Conservation (phyloP, 2,797 vertebrate genomes). For the Coracias cyanogaster region DNA sequence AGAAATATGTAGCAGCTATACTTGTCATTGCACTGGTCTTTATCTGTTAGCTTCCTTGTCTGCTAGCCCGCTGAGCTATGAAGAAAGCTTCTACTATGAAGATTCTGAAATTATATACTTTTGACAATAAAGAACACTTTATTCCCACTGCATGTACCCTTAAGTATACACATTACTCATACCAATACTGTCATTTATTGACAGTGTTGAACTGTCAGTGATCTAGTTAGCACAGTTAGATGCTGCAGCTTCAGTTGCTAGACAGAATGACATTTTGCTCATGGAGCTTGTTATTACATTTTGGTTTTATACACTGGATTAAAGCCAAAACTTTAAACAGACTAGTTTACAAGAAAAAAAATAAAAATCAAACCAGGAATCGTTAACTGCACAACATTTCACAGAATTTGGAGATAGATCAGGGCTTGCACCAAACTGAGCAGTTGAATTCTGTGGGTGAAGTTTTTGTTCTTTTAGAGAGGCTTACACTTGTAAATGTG, state of each 20-base stretch:
- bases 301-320: constrained; percentile 8
- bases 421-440: not conserved
- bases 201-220: constrained; percentile 30
- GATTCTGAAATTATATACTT: constrained; percentile 57
- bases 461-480: not conserved
- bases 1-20: constrained; percentile 16
- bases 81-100: constrained; percentile 12
- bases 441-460: not conserved
- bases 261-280: constrained; percentile 54
- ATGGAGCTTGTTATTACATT: constrained; percentile 50
- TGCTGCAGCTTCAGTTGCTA: constrained; percentile 32
- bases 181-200: constrained; percentile 65
- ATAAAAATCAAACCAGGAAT: not conserved
- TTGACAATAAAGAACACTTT: constrained; percentile 46
- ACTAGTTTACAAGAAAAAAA: not conserved
- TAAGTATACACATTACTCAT: constrained; percentile 70
- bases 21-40: constrained; percentile 11
- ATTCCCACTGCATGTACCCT: constrained; percentile 46
- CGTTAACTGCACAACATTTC: not conserved
- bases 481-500: not conserved
- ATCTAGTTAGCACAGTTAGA: constrained; percentile 57
- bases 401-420: not conserved
- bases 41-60: constrained; percentile 8
- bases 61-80: constrained; percentile 53
- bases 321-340: constrained; percentile 44